These are phyloP conservation scores for Lasioglossum pauxillum DNA, from an alignment of 2,888 invertebrate genomes.

Conservation along the genomic window DNA sequence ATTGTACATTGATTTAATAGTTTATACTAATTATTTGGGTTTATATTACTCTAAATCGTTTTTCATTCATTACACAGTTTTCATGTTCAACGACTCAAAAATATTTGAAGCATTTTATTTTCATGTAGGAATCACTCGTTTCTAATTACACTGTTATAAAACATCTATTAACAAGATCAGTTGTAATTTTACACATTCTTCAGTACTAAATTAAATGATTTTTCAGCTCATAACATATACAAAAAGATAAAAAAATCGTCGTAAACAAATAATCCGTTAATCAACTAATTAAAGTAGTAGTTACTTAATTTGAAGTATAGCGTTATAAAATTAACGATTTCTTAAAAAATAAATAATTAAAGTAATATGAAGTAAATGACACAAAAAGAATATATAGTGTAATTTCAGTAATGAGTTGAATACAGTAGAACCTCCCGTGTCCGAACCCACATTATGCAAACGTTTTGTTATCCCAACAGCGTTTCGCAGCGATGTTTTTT, in stretches of 20 bases:
- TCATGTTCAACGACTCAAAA: not conserved
- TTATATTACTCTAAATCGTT: not conserved
- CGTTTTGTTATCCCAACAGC: not conserved
- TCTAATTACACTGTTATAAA: constrained; percentile 30
- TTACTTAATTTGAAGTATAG: constrained; percentile 17
- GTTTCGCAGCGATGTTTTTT: not conserved
- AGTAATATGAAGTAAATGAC: constrained; percentile 23
- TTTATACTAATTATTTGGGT: not conserved
- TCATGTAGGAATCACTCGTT: constrained; percentile 22
- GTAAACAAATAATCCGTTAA: constrained; percentile 7
- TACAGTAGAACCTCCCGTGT: not conserved
- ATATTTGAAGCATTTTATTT: constrained; percentile 14
- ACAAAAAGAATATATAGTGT: not conserved
- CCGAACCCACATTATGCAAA: not conserved
- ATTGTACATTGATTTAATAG: constrained; percentile 13
- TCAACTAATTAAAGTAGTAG: constrained; percentile 18
- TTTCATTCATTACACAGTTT: not conserved
- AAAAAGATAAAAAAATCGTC: constrained; percentile 14
- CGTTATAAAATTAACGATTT: constrained; percentile 11
- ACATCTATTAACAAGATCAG: constrained; percentile 7
- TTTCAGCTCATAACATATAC: not conserved
- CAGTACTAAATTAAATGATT: constrained; percentile 3
- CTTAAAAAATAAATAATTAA: constrained; percentile 18
- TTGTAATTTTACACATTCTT: constrained; percentile 26
- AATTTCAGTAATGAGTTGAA: not conserved